Evolutionary conservation across 2,888 invertebrate genomes (phyloP), one percentile per base, ranked within the genome.

Genomic region (Prenolepis imparis): DNA sequence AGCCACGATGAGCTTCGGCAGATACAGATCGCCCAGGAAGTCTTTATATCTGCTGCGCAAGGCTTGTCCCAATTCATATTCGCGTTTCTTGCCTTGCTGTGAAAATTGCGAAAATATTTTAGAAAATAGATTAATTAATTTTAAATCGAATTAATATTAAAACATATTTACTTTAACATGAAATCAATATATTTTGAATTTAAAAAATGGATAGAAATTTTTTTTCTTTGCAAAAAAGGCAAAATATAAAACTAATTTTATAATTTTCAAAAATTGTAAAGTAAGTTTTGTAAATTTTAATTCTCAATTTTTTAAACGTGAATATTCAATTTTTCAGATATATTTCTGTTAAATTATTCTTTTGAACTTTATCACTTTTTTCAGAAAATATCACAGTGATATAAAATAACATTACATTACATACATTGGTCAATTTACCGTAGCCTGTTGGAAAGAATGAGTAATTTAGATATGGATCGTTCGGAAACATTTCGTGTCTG

Each of bases 11-110:
- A 88, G 59, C 6, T 91, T 84, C 0, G 95, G 94, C 0, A 95
- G 90, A 90, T 96, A 96, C 12, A 95, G 86, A 1, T 91, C 90
- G 0, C 95, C 96, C 48, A 96, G 91, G 36, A 96, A 94, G 0
- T 93, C 90, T 12, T 94, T 93, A 88, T 96, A 96, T 11, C 93
- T 94, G 9, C 93, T 86, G 74, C 95, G 95, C 8, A 96, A 90
- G 85, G 95, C 95, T 83, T 94, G 93, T 1, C 96, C 96, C 2
- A 96, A 95, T 41, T 93, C 90, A 91, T 93, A 96, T 59, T 95
- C 95, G 8, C 96, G 95, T 87, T 94, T 94, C 89, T 96, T 96
- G 4, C 96, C 96, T 93, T 93, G 94, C 96, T 96, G 93, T 74
- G 88, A 86, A 64, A 44, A 48, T 28, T 24, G 15, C 12, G 0